Conservation (phyloP, 2,888 invertebrate genomes). For the Neria commutata region DNA sequence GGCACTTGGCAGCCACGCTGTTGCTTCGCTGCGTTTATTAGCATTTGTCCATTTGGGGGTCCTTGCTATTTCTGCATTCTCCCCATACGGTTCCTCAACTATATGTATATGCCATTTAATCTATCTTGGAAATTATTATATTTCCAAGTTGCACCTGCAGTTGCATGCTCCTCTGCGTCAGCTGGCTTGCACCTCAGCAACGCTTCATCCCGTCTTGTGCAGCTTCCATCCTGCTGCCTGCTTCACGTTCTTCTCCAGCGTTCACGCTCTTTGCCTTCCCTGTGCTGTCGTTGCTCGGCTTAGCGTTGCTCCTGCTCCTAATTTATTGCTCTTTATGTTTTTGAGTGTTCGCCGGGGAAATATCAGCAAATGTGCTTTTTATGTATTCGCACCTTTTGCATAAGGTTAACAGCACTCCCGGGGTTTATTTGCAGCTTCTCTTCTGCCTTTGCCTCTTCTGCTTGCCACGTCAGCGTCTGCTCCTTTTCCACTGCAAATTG, state of each 20-base stretch:
- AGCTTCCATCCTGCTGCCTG: background rate
- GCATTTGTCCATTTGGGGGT: conserved; percentile 21
- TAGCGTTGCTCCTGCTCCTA: too few species aligned
- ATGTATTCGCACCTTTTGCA: conserved; percentile 32
- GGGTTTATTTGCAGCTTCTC: conserved; percentile 50
- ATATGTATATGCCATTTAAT: conserved; percentile 34
- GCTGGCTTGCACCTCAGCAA: background rate
- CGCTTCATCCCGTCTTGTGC: conserved; percentile 15
- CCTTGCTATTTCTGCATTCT: background rate
- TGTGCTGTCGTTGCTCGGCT: conserved; percentile 34
- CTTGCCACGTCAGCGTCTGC: too few species aligned
- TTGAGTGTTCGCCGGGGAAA: conserved; percentile 55
- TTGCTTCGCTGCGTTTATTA: background rate
- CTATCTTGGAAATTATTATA: conserved; percentile 53
- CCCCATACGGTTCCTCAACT: conserved; percentile 39
- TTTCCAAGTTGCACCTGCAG: conserved; percentile 53
- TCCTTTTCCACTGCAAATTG: conserved; percentile 1
- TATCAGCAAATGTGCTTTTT: conserved; percentile 47
- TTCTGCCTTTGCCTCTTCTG: conserved; percentile 14
- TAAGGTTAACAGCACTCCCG: conserved; percentile 53
- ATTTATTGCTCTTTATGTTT: conserved; percentile 55
- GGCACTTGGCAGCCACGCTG: background rate
- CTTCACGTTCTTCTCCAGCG: conserved; percentile 22
- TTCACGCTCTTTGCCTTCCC: conserved; percentile 10
- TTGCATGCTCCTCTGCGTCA: conserved; percentile 13